A percentile compares a stretch with the other conserved stretches of the same genome.
Conservation (phyloP, 2,797 vertebrate genomes). For the Cossypha polioptera region DNA sequence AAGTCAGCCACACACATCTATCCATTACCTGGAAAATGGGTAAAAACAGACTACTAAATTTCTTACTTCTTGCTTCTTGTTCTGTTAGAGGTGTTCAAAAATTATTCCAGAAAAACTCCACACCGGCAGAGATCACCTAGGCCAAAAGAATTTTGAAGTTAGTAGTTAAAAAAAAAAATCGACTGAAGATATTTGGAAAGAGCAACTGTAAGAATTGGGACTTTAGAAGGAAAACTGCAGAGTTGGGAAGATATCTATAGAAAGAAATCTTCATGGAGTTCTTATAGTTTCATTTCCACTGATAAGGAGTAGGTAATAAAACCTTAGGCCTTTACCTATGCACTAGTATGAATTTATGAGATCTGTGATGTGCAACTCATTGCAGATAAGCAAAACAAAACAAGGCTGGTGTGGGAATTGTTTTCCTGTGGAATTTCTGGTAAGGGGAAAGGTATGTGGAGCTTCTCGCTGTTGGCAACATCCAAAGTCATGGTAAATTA, state of each 20-base stretch:
- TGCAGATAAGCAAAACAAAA: neutral
- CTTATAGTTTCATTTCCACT: neutral
- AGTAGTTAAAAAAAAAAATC: neutral
- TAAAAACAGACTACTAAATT: neutral
- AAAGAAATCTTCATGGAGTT: fast-evolving
- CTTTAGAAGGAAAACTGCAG: neutral
- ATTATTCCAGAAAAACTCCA: neutral
- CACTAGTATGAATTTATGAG: neutral
- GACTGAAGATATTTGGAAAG: neutral
- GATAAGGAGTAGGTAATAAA: neutral
- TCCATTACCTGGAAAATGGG: neutral
- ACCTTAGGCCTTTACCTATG: neutral
- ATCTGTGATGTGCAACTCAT: neutral
- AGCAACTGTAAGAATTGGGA: neutral
- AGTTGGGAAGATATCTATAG: neutral
- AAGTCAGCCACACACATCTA: neutral
- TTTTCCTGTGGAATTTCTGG: neutral
- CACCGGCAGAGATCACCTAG: neutral
- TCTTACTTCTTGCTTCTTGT: neutral
- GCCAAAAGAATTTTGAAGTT: neutral
- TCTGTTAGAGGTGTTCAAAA: neutral
- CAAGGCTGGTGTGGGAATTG: neutral
- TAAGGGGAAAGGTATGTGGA: neutral
- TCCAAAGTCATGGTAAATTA: neutral
- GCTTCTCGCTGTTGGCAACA: neutral